Percentiles rank a stretch among this genome's conserved stretches.
phyloP scores from a whole-genome alignment of 2,797 vertebrate species.

The Manis pentadactyla region DNA sequence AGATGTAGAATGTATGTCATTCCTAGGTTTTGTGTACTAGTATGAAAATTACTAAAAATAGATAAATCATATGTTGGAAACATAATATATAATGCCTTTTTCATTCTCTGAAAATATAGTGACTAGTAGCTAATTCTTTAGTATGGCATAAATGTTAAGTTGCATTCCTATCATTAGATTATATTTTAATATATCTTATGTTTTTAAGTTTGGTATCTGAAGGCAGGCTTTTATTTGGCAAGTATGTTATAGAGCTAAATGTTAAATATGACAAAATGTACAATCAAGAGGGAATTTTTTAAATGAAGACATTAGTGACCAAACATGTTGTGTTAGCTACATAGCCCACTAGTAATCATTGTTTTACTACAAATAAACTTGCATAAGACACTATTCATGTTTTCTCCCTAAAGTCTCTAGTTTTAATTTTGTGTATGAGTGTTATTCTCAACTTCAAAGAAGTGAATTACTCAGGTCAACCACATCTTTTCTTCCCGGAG shows the following conservation, averaged over 20 bases:
- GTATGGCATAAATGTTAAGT: background rate
- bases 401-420: slow-evolving; percentile 39
- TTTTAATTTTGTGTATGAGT: slow-evolving; percentile 1
- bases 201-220: slow-evolving; percentile 37
- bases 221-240: slow-evolving; percentile 8
- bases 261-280: background rate
- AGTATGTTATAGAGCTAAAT: background rate
- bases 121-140: background rate
- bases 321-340: background rate
- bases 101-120: background rate
- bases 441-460: slow-evolving; percentile 32
- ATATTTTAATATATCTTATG: background rate
- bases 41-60: slow-evolving; percentile 30
- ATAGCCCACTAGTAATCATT: slow-evolving; percentile 3
- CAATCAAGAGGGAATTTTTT: background rate
- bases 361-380: slow-evolving; percentile 28
- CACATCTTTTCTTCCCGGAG: background rate
- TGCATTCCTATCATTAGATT: background rate
- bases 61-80: background rate
- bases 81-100: background rate
- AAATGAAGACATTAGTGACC: background rate
- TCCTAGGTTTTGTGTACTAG: slow-evolving; percentile 6
- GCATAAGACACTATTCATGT: background rate
- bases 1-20: slow-evolving; percentile 28
- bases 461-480: slow-evolving; percentile 17